These are phyloP conservation scores for Pseudochromis fuscus DNA, from an alignment of 2,797 vertebrate genomes.

Conservation along the genomic window DNA sequence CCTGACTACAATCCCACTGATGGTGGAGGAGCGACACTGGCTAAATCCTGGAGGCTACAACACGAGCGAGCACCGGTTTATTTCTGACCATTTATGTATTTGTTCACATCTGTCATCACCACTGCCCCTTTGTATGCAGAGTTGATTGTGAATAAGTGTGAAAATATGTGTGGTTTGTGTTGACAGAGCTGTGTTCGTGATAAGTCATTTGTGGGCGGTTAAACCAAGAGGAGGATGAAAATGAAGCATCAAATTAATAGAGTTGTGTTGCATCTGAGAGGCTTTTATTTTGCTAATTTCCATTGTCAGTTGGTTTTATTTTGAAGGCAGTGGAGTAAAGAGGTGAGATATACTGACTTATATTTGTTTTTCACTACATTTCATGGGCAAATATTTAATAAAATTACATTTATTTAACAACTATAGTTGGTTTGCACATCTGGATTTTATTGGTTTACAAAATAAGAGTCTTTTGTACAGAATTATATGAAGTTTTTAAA, in stretches of 20 bases:
- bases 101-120: neutral
- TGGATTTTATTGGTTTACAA: too few species aligned
- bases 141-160: constrained; percentile 5
- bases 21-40: constrained; percentile 73
- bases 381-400: neutral
- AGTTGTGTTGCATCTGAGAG: constrained; percentile 59
- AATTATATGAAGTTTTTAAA: too few species aligned
- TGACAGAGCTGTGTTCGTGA: constrained; percentile 6
- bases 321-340: neutral
- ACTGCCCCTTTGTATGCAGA: neutral
- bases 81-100: neutral
- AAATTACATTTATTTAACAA: neutral
- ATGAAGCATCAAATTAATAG: constrained; percentile 68
- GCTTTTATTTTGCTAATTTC: constrained; percentile 56
- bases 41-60: constrained; percentile 54
- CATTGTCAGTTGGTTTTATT: neutral
- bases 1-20: constrained; percentile 86
- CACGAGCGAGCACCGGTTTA: too few species aligned
- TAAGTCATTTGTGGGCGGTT: constrained; percentile 52
- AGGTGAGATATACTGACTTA: neutral
- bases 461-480: too few species aligned
- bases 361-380: neutral
- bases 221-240: constrained; percentile 53
- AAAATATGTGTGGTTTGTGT: neutral
- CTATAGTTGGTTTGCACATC: neutral